Evolutionary conservation across 2,113 vertebrate species (phyloP), one percentile per base, ranked within the genome.

Genomic region (Sapayoa aenigma): DNA sequence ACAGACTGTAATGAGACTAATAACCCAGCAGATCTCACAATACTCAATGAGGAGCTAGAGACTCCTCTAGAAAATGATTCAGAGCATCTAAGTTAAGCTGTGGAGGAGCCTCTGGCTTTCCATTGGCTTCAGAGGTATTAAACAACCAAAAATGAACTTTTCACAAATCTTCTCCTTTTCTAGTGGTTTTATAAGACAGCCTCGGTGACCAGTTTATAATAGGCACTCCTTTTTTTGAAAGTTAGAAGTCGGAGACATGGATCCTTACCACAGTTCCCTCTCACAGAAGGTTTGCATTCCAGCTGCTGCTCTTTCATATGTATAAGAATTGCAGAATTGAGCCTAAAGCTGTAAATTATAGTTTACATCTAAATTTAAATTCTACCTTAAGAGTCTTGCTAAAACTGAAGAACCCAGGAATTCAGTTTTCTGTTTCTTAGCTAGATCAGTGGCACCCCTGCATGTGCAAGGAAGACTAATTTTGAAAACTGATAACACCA

Each of bases 1-100:
- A 93, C 84, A 50, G 66, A 86, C 72, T 83, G 28, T 86, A 94
- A 96, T 83, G 71, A 94, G 59, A 46, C 22, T 80, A 91, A 85
- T 77, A 93, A 69, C 55, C 27, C 46, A 92, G 42, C 16, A 79
- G 71, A 90, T 93, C 46, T 80, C 67, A 53, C 41, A 62, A 22
- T 73, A 33, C 25, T 69, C 46, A 55, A 8, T 50, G 72, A 83
- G 80, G 55, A 72, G 44, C 30, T 76, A 63, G 37, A 76, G 46
- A 42, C 25, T 84, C 37, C 42, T 87, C 58, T 76, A 53, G 78
- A 93, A 96, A 90, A 91, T 41, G 0, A 62, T 73, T 85, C 92
- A 80, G 85, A 76, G 6, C 19, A 73, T 27, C 8, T 41, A 93
- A 46, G 66, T 60, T 53, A 75, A 86, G 24, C 78, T 75, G 53